A percentile compares a stretch with the other conserved stretches of the same genome.
Conservation (phyloP, 2,888 invertebrate genomes). For the Hesperia comma region DNA sequence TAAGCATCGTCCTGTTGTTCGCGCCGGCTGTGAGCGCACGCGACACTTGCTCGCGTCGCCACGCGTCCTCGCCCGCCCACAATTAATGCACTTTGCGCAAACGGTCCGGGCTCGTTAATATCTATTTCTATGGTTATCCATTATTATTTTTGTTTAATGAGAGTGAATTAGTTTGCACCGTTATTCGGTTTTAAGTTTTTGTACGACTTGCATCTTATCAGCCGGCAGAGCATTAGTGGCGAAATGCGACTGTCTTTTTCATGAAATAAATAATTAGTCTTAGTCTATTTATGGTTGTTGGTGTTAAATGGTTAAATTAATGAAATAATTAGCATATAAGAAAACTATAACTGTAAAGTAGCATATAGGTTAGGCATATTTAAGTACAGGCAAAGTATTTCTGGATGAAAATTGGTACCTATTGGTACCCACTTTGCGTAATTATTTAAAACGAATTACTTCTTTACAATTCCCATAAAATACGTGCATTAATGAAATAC, state of each 20-base stretch:
- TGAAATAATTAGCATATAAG: no score
- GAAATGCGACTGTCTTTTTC: conserved; percentile 6
- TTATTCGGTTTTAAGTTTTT: conserved; percentile 33
- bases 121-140: conserved; percentile 6
- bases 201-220: not conserved
- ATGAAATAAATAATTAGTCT: conserved; percentile 21
- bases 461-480: no score
- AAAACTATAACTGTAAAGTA: no score
- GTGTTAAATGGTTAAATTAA: no score
- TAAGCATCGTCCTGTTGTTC: conserved; percentile 77
- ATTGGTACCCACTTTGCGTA: no score
- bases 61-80: conserved; percentile 22
- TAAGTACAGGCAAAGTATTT: no score
- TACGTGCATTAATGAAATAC: no score
- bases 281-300: not conserved
- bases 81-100: conserved; percentile 9
- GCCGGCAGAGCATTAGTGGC: not conserved
- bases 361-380: no score
- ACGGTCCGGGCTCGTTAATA: conserved; percentile 18
- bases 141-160: conserved; percentile 24
- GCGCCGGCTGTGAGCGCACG: conserved; percentile 64
- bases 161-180: conserved; percentile 2
- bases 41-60: conserved; percentile 30
- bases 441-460: no score
- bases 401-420: no score